Evolutionary conservation across 2,888 invertebrate genomes (phyloP).

Genomic region (Ichneumoninae sp.): DNA sequence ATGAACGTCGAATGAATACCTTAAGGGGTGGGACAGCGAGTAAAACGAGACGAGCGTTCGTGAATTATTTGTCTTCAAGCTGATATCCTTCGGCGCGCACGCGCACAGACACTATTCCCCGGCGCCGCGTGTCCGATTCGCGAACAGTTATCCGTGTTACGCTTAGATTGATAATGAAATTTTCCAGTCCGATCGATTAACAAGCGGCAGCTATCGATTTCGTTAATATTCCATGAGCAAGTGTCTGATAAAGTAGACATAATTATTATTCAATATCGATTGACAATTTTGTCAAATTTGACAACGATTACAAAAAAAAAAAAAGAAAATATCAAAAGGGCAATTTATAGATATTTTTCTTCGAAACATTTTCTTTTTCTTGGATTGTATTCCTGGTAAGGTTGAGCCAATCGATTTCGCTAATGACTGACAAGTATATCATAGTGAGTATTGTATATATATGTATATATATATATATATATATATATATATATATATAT

Average conservation of each 20-base stretch:
- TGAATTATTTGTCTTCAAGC: slow-evolving; percentile 66
- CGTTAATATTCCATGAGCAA: neutral
- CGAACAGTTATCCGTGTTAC: slow-evolving; percentile 19
- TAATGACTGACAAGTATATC: neutral
- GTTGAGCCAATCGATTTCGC: neutral
- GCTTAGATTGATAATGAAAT: slow-evolving; percentile 19
- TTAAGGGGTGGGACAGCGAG: slow-evolving; percentile 30
- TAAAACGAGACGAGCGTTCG: slow-evolving; percentile 66
- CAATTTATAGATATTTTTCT: neutral
- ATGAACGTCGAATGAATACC: slow-evolving; percentile 65
- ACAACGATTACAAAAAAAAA: neutral
- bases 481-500: slow-evolving; percentile 7
- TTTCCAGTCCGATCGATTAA: slow-evolving; percentile 21
- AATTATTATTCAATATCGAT: neutral
- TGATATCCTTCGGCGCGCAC: slow-evolving; percentile 60
- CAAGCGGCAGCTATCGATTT: slow-evolving; percentile 8
- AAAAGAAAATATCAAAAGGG: neutral
- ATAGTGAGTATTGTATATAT: neutral
- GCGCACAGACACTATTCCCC: neutral
- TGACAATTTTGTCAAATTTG: neutral
- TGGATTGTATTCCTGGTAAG: neutral
- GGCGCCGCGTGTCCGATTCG: slow-evolving; percentile 11
- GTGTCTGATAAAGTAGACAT: neutral
- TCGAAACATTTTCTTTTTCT: neutral
- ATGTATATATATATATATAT: slow-evolving; percentile 5